These are phyloP conservation scores for Ophioderma brevispina DNA, from an alignment of 35 echinoderm and acorn worm genomes.

Conservation along the genomic window DNA sequence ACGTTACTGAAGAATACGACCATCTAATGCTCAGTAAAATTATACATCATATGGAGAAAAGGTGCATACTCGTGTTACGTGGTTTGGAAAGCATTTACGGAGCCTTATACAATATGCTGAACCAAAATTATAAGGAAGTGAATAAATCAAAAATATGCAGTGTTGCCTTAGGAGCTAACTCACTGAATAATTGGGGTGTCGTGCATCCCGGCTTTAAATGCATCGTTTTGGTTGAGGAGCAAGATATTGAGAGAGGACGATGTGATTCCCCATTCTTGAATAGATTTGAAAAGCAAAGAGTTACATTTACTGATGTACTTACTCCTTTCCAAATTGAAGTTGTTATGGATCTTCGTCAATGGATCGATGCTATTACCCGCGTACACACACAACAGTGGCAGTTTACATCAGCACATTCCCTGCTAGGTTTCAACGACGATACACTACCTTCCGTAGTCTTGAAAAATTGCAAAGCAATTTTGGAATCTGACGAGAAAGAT, in stretches of 20 bases:
- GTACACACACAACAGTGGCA: background rate
- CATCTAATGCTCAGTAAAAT: slow-evolving; percentile 23
- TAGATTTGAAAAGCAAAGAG: slow-evolving; percentile 43
- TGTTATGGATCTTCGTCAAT: background rate
- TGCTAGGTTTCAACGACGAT: background rate
- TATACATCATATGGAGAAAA: slow-evolving; percentile 25
- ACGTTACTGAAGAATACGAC: slow-evolving; percentile 25
- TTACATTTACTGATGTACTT: slow-evolving; percentile 14
- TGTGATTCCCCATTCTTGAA: slow-evolving; percentile 41
- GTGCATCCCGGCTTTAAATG: slow-evolving; percentile 29
- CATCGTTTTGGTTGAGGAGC: slow-evolving; percentile 23
- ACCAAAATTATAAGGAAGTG: slow-evolving; percentile 30
- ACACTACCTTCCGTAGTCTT: background rate
- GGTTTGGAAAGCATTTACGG: slow-evolving; percentile 35
- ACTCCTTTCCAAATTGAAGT: background rate
- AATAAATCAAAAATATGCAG: slow-evolving; percentile 5
- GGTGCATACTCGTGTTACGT: background rate
- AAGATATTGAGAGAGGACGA: slow-evolving; percentile 2
- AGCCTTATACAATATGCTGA: slow-evolving; percentile 39
- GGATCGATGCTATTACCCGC: background rate
- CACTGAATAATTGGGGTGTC: background rate
- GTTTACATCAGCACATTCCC: background rate
- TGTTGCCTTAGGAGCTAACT: slow-evolving; percentile 4
- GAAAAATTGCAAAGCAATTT: background rate
- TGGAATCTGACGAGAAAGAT: background rate